A percentile compares a stretch with the other conserved stretches of the same genome.
Evolutionary conservation across 2,797 vertebrate species (phyloP).

Genomic region (Columba guinea): DNA sequence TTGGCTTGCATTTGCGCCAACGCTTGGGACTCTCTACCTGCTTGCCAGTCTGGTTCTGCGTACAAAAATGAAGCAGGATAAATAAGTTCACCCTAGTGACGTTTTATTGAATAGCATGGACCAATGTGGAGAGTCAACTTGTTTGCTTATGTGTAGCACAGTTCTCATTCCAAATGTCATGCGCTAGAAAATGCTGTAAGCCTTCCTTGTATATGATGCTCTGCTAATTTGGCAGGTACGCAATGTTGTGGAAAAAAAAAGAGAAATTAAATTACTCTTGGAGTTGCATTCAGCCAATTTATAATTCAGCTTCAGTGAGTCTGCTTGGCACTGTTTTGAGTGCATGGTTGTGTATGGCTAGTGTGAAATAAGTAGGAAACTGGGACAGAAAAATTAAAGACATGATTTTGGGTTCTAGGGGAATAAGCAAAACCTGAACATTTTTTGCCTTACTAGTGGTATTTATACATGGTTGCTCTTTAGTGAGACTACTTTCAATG

Average conservation of each 20-base stretch:
- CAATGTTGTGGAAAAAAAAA: neutral
- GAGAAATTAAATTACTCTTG: neutral
- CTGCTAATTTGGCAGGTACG: neutral
- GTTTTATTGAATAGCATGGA: neutral
- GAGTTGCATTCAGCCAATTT: neutral
- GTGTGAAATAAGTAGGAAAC: constrained; percentile 16
- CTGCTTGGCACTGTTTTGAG: neutral
- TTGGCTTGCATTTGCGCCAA: neutral
- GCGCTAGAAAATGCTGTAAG: neutral
- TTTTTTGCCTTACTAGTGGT: neutral
- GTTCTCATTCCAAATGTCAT: neutral
- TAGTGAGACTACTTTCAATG: neutral
- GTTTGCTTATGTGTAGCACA: neutral
- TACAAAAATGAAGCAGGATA: neutral
- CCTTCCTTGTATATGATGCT: neutral
- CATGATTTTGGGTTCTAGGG: neutral
- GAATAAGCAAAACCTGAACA: neutral
- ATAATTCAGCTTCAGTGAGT: neutral
- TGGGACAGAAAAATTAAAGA: neutral
- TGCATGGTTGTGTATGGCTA: neutral
- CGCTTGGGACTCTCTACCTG: neutral
- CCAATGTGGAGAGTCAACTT: rapidly evolving
- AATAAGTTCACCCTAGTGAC: neutral
- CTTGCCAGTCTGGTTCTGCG: neutral
- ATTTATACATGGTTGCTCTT: neutral